Evolutionary conservation across 2,113 vertebrate species (phyloP), one percentile per base, ranked within the genome.

Genomic region (Ginglymostoma cirratum): DNA sequence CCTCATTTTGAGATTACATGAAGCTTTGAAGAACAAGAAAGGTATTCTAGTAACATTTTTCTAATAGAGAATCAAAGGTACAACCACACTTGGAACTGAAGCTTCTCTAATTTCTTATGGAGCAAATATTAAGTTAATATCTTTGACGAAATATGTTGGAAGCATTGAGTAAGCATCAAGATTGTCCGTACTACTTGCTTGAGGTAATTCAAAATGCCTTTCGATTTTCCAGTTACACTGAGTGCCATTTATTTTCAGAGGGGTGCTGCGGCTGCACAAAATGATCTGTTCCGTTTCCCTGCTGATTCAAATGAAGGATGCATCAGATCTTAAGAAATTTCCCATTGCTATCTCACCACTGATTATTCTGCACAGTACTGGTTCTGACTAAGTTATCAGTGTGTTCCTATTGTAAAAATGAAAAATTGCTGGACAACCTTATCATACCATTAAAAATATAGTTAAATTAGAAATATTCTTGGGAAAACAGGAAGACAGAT

Each of bases 161-260:
- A 86, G 45, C 83, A 86, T 48, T 1, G 42, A 38, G 83, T 19
- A 24, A 23, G 45, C 83, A 2, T 24, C 83, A 42, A 86, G 38
- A 52, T 48, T 86, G 45, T 27, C 42, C 12, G 21, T 8, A 86
- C 23, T 48, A 86, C 48, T 86, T 42, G 23, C 45, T 45, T 48
- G 42, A 86, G 38, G 23, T 27, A 86, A 2, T 45, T 85, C 24
- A 23, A 86, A 27, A 24, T 86, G 34, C 76, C 38, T 86, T 42
- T 86, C 48, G 2, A 45, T 48, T 86, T 86, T 86, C 45, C 83
- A 86, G 83, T 86, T 86, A 48, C 83, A 42, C 42, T 86, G 83
- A 86, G 42, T 6, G 48, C 17, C 83, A 86, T 86, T 86, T 86
- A 86, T 86, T 86, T 86, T 86, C 42, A 86, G 83, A 86, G 83